Evolutionary conservation across 2,797 vertebrate genomes (phyloP), one percentile per base, ranked within the genome.

Genomic region (Poeciliopsis turneri): DNA sequence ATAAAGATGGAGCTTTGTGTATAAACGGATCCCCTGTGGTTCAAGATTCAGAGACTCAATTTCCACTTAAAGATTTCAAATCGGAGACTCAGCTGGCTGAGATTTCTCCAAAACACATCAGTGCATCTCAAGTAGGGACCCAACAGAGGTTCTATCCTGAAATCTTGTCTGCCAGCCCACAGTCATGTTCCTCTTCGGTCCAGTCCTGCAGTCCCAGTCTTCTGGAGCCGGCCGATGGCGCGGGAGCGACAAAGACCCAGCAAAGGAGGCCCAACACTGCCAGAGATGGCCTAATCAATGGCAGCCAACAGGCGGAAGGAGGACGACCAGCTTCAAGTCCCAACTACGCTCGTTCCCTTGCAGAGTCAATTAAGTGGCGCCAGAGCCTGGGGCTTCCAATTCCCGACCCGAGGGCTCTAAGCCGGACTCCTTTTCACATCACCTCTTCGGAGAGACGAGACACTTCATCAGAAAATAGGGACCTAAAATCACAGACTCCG

Each of bases 331-430:
- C 74, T 57, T 36, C 72, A 8, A 89, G 53, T 79, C 28, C 86
- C 0, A 86, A 55, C 57, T 0, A 43, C 0, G 78, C 83, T 45
- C 82, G 82, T 73, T 89, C 90, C 74, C 86, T 72, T 59, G 89
- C 88, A 0, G 92, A 92, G 78, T 87, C 95, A 4, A 89, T 89
- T 70, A 93, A 92, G 78, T 93, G 93, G 92, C 91, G 88, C 74
- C 92, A 92, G 77, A 93, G 94, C 87, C 80, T 94, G n/a, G 93
- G 91, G 71, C 90, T 93, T 39, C 92, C 93, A 49, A 77, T 84
- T 2, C 80, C 84, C 13, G 91, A 92, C 39, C 28, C 77, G 0
- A 89, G 79, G 78, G 78, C 87, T 75, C 72, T 85, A 13, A 87
- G 80, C 83, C 90, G 88, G 73, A 87, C 89, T 85, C 74, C 87